These are phyloP conservation scores for Anarrhichthys ocellatus DNA, from an alignment of 2,113 vertebrate species.

Conservation along the genomic window DNA sequence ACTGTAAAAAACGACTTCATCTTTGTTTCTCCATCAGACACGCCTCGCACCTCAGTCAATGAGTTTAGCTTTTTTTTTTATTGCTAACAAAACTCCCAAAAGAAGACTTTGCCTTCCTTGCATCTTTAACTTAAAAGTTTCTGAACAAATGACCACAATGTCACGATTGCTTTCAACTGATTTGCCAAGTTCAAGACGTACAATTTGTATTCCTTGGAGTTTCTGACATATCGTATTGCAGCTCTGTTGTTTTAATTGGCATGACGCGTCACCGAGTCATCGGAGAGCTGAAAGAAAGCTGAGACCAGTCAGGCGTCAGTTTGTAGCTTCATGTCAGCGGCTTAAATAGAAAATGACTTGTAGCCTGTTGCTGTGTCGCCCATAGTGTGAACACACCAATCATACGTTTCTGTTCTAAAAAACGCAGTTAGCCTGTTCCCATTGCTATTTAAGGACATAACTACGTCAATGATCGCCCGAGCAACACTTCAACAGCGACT, in stretches of 20 bases:
- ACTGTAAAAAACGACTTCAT: not conserved
- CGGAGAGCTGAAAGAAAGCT: too few relatives aligned
- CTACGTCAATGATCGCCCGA: too few relatives aligned
- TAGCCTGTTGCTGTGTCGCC: not conserved
- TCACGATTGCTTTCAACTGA: not conserved
- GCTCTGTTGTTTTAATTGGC: constrained; percentile 6
- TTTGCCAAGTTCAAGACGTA: not conserved
- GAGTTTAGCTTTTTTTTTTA: not conserved
- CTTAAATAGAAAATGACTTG: not conserved
- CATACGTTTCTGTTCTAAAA: too few relatives aligned
- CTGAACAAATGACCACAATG: constrained; percentile 1
- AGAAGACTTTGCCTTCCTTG: not conserved
- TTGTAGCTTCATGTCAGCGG: not conserved
- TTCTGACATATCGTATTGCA: not conserved
- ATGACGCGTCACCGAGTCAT: too few relatives aligned
- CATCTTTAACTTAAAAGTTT: not conserved
- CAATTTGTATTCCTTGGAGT: not conserved
- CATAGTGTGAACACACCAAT: not conserved
- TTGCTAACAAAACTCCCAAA: not conserved
- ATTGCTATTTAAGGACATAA: too few relatives aligned
- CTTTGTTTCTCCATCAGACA: not conserved
- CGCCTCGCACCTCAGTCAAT: not conserved
- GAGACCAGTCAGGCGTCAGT: not conserved
- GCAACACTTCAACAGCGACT: too few relatives aligned
- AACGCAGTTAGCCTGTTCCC: too few relatives aligned